These are phyloP conservation scores for Andricus grossulariae DNA, from an alignment of 1,140 invertebrate species.

Conservation along the genomic window DNA sequence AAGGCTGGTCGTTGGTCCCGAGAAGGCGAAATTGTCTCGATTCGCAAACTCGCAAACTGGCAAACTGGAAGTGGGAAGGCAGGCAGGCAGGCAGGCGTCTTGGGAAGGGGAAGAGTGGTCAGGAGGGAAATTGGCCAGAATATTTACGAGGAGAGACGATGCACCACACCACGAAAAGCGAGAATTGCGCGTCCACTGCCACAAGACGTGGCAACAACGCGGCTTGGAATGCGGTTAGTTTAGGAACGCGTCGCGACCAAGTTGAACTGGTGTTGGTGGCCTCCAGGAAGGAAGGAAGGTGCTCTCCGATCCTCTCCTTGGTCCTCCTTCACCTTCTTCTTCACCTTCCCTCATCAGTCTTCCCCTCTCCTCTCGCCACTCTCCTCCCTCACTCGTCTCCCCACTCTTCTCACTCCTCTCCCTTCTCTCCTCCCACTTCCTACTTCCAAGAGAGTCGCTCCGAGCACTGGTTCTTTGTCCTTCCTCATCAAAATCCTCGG, in stretches of 20 bases:
- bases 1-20: no score
- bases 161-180: slow-evolving; percentile 36
- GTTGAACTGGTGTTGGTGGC: slow-evolving; percentile 48
- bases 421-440: not conserved
- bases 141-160: slow-evolving; percentile 35
- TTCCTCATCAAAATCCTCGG: slow-evolving; percentile 1
- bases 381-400: no score
- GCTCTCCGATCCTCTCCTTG: slow-evolving; percentile 45
- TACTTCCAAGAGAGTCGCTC: not conserved
- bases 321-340: slow-evolving; percentile 28
- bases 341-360: slow-evolving; percentile 41
- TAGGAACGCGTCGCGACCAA: slow-evolving; percentile 57
- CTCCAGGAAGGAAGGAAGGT: slow-evolving; percentile 64
- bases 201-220: slow-evolving; percentile 64
- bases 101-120: no score
- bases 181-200: slow-evolving; percentile 47
- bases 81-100: no score
- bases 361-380: not conserved
- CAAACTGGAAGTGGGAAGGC: no score
- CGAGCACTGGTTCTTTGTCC: not conserved
- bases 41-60: no score
- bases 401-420: not conserved
- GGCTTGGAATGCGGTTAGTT: slow-evolving; percentile 63
- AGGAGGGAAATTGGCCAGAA: slow-evolving; percentile 31
- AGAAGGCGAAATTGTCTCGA: no score